These are phyloP conservation scores for Dascillus cervinus DNA, from an alignment of 2,888 invertebrate species.

Conservation along the genomic window DNA sequence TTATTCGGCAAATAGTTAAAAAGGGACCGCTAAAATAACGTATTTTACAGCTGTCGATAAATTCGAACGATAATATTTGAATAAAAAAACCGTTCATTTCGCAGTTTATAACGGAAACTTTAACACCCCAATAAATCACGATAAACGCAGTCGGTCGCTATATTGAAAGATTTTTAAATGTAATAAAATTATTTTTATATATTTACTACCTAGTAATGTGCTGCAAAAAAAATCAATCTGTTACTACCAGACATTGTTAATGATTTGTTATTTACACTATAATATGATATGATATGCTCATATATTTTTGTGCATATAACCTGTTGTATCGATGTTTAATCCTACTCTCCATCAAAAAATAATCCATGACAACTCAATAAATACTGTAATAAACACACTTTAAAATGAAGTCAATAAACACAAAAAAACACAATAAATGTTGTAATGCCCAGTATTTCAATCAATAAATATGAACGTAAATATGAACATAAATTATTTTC, in stretches of 20 bases:
- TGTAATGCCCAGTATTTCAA: conserved; percentile 5
- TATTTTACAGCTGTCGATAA: too few relatives aligned
- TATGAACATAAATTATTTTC: background rate
- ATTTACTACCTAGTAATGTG: too few relatives aligned
- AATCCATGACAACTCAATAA: conserved; percentile 18
- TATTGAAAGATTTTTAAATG: too few relatives aligned
- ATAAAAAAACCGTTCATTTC: too few relatives aligned
- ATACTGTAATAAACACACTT: conserved; percentile 27
- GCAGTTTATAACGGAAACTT: too few relatives aligned
- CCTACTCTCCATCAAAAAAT: conserved; percentile 3
- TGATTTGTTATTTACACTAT: background rate
- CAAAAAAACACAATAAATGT: conserved; percentile 10
- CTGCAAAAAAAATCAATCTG: background rate
- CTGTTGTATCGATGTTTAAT: conserved; percentile 9
- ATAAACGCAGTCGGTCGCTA: too few relatives aligned
- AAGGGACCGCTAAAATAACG: too few relatives aligned
- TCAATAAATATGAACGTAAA: conserved; percentile 5
- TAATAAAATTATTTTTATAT: too few relatives aligned
- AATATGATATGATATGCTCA: conserved; percentile 4
- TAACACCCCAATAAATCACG: too few relatives aligned
- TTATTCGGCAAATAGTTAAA: too few relatives aligned
- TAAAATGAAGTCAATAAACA: conserved; percentile 9
- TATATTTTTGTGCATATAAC: conserved; percentile 10
- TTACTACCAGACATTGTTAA: background rate
- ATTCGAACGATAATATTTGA: too few relatives aligned